A percentile compares a stretch with the other conserved stretches of the same genome.
These are phyloP conservation scores for Marmota flaviventris DNA, from an alignment of 2,113 vertebrate species.

Conservation along the genomic window DNA sequence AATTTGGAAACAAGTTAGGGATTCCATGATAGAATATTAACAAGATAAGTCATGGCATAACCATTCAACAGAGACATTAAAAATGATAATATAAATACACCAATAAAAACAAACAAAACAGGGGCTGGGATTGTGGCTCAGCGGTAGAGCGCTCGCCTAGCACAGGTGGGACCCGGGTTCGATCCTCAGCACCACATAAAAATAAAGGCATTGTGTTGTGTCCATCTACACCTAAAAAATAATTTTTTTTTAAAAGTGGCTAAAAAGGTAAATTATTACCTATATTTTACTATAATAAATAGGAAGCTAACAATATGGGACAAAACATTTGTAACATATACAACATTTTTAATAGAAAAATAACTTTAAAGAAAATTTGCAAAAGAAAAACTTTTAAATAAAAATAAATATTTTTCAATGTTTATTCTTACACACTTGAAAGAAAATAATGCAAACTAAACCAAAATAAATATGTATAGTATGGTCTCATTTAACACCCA, in stretches of 20 bases:
- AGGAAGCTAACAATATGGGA: neutral
- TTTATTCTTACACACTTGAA: neutral
- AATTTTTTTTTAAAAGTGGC: no score
- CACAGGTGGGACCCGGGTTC: no score
- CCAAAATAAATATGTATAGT: no score
- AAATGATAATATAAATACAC: no score
- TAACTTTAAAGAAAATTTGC: neutral
- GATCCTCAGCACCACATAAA: no score
- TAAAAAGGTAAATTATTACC: no score
- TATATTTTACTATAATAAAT: no score
- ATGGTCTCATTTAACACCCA: neutral
- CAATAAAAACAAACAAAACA: no score
- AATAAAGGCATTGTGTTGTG: no score
- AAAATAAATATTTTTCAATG: neutral
- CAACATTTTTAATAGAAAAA: neutral
- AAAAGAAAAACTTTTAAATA: constrained; percentile 3
- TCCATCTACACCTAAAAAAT: no score
- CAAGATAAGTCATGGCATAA: neutral
- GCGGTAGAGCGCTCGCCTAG: no score
- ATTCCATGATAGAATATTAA: neutral
- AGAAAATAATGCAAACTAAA: constrained; percentile 40
- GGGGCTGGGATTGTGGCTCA: no score
- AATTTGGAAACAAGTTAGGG: constrained; percentile 26
- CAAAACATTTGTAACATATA: neutral
- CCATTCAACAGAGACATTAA: neutral